Evolutionary conservation across 2,888 invertebrate genomes (phyloP).

Genomic region (Stictocephala bisonia): DNA sequence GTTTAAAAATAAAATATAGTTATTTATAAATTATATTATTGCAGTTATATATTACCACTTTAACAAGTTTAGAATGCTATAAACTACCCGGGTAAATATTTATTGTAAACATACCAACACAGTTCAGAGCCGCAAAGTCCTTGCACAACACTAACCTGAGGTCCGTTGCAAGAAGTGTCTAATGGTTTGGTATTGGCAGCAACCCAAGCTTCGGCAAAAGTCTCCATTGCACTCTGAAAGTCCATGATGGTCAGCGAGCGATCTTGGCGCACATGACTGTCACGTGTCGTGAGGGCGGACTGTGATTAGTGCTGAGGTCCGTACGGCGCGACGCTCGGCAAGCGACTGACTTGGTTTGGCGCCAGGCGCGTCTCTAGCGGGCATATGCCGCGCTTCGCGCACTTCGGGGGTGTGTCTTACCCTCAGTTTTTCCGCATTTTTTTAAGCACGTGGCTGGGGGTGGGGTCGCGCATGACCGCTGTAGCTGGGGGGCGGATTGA

Average conservation of each 20-base stretch:
- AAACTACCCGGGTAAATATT: too few relatives aligned
- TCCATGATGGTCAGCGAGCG: slow-evolving; percentile 81
- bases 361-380: too few relatives aligned
- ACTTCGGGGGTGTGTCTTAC: not conserved
- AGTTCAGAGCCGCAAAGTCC: too few relatives aligned
- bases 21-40: too few relatives aligned
- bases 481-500: slow-evolving; percentile 36
- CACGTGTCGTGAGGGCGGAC: not conserved
- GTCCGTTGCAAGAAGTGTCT: slow-evolving; percentile 68
- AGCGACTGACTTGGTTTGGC: slow-evolving; percentile 24
- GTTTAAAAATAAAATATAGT: too few relatives aligned
- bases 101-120: too few relatives aligned
- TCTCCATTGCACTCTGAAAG: slow-evolving; percentile 99
- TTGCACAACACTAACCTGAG: slow-evolving; percentile 71
- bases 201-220: slow-evolving; percentile 97
- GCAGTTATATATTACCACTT: too few relatives aligned
- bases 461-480: slow-evolving; percentile 24
- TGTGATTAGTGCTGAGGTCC: slow-evolving; percentile 6
- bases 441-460: not conserved
- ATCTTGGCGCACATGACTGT: slow-evolving; percentile 12
- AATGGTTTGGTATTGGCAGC: slow-evolving; percentile 83
- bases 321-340: slow-evolving; percentile 49
- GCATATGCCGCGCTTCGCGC: too few relatives aligned
- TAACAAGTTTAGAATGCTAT: too few relatives aligned
- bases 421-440: slow-evolving; percentile 4